phyloP scores from a whole-genome alignment of 1,140 invertebrate species.

The Panonychus citri region DNA sequence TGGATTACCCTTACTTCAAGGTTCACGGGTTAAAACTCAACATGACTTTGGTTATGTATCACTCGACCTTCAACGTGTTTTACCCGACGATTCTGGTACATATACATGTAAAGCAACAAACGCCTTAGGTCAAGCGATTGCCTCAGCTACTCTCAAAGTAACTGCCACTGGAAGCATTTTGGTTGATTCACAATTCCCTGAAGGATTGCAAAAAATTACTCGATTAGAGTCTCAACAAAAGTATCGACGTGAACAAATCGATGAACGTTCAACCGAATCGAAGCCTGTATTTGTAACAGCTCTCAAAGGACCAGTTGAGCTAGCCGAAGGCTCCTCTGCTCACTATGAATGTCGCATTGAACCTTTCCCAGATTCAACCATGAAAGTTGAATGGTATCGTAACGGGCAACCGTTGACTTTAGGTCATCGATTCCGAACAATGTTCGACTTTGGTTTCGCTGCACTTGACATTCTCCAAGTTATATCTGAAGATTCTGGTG shows the following conservation, averaged over 20 bases:
- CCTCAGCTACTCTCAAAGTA: slow-evolving; percentile 55
- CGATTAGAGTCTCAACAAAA: slow-evolving; percentile 59
- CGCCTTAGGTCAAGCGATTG: slow-evolving; percentile 48
- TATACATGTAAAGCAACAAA: slow-evolving; percentile 28
- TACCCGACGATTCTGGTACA: slow-evolving; percentile 24
- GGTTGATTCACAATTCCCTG: slow-evolving; percentile 63
- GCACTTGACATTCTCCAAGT: slow-evolving; percentile 32
- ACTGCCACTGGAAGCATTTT: slow-evolving; percentile 36
- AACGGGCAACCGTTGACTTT: slow-evolving; percentile 40
- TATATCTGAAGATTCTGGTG: neutral
- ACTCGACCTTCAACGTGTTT: slow-evolving; percentile 30
- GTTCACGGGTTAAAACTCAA: slow-evolving; percentile 38
- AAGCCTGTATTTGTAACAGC: slow-evolving; percentile 50
- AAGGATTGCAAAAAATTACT: slow-evolving; percentile 68
- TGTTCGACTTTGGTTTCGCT: slow-evolving; percentile 90
- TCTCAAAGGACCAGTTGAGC: slow-evolving; percentile 56
- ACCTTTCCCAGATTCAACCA: slow-evolving; percentile 66
- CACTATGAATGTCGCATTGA: slow-evolving; percentile 29
- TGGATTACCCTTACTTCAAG: slow-evolving; percentile 55
- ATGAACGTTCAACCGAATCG: neutral
- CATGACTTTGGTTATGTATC: slow-evolving; percentile 33
- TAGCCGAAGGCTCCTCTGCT: slow-evolving; percentile 57
- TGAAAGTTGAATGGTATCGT: slow-evolving; percentile 58
- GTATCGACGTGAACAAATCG: slow-evolving; percentile 41
- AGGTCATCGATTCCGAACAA: slow-evolving; percentile 73